Evolutionary conservation across 2,797 vertebrate species (phyloP), one percentile per base, ranked within the genome.

Genomic region (Enteromius radiatus): DNA sequence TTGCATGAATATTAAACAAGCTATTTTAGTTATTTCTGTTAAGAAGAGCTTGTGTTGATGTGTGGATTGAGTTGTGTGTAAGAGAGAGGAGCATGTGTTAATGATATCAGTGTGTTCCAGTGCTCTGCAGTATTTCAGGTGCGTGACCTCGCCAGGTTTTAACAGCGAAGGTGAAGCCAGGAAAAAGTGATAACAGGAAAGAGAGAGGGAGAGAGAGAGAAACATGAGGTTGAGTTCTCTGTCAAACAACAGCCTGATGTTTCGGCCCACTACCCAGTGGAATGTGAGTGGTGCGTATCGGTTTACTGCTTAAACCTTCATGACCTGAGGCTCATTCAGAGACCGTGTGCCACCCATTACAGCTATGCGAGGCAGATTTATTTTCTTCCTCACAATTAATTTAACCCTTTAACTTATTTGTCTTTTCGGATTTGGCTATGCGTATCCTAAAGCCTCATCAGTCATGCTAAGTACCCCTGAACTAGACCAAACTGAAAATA

Each of bases 151-250:
- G 26, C 61, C 61, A 80, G 76, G 59, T 59, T 74, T 71, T 63
- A 76, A 73, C 69, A 26, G 28, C 1, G 15, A 81, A 64, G 28
- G 7, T 41, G 8, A 76, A 81, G 64, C 84, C 83, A 86, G 76
- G 76, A 81, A 85, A 88, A 85, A 69, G 54, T 78, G 61, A 80
- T 80, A 74, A 81, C n/a, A 41, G 23, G 78, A 84, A 80, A 65
- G 64, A 52, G 8, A 81, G 9, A 80, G 38, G 28, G 45, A 59
- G 67, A 28, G n/a, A n/a, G 67, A 28, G n/a, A n/a, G 69, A 26
- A 47, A 75, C 80, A 78, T 80, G 52, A 80, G 71, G 71, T 73
- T 87, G 11, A 70, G 47, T 41, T 81, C 49, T 54, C 26, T 19
- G 67, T 83, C 38, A 84, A 83, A 70, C 65, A 80, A 64, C 79